Evolutionary conservation across 2,797 vertebrate species (phyloP), one percentile per base, ranked within the genome.

Genomic region (Ptychobarbus kaznakovi): DNA sequence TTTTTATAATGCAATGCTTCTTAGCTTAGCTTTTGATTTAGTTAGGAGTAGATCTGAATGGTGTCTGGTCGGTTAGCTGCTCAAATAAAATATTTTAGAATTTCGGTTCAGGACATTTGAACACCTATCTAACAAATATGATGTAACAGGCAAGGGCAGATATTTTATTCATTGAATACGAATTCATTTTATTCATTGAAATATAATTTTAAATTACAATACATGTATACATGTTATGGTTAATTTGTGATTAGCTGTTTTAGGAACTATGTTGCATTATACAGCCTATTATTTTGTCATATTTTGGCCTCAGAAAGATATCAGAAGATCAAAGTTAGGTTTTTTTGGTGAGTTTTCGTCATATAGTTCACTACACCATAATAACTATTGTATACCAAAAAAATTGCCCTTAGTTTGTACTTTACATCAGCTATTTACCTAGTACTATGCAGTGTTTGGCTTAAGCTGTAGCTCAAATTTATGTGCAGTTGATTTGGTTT

Each of bases 401-500:
- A 9, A 56, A 56, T 58, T n/a, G 22, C 22, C 22, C 25, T 61
- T 4, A 61, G 13, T 16, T 65, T 65, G 18, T 22, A 11, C 42
- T 80, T 80, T 66, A 22, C 44, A 69, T 70, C 35, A 58, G 10
- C 6, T 46, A 44, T 79, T 44, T 79, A 25, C 51, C 46, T 38
- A 40, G 12, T 46, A 15, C 18, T 11, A 35, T 5, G 12, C 40
- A 61, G 40, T 70, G 4, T 25, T 56, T 72, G 49, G 15, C 68
- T 49, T 22, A 20, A 49, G 56, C 22, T 46, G 15, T 70, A 46
- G 38, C n/a, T 79, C 18, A 58, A 58, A 65, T 83, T 80, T 66
- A 74, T 83, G n/a, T 65, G 32, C 69, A 32, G 38, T 56, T 56
- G 44, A 75, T 72, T 73, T 82, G 53, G 81, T 72, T 68, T 56